phyloP scores from a whole-genome alignment of 1,140 invertebrate species.

The Temnothorax nylanderi region DNA sequence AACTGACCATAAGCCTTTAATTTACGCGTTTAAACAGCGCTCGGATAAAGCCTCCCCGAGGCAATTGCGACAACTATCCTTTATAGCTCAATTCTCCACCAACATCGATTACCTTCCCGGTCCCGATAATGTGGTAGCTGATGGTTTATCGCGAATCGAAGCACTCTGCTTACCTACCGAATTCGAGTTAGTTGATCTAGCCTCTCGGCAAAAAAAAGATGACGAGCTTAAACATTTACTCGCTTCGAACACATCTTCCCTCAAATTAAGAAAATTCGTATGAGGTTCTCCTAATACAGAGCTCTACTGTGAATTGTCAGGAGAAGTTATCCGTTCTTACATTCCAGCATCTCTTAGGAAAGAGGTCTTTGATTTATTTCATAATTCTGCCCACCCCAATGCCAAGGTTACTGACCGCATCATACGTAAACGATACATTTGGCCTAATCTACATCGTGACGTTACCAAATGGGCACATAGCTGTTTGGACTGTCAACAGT shows the following conservation, averaged over 20 bases:
- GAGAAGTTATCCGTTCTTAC: not conserved
- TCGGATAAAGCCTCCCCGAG: not conserved
- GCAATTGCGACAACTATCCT: not conserved
- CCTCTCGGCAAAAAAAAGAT: not conserved
- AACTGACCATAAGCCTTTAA: not conserved
- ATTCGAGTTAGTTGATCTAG: no score
- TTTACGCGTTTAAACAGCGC: not conserved
- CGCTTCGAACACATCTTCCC: no score
- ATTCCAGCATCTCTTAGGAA: not conserved
- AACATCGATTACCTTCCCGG: not conserved
- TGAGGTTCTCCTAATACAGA: no score
- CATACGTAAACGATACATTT: not conserved
- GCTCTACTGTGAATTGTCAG: no score
- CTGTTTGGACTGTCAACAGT: not conserved
- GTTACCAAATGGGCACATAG: not conserved
- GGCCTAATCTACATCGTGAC: not conserved
- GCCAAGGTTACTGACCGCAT: not conserved
- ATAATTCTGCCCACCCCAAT: no score
- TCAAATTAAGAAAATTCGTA: no score
- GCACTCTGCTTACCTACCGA: not conserved
- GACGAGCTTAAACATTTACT: not conserved
- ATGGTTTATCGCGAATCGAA: not conserved
- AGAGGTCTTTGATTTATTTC: not conserved
- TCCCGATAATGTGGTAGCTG: not conserved
- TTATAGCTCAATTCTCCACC: not conserved